Evolutionary conservation across 2,113 vertebrate species (phyloP), one percentile per base, ranked within the genome.

Genomic region (Xyrauchen texanus): DNA sequence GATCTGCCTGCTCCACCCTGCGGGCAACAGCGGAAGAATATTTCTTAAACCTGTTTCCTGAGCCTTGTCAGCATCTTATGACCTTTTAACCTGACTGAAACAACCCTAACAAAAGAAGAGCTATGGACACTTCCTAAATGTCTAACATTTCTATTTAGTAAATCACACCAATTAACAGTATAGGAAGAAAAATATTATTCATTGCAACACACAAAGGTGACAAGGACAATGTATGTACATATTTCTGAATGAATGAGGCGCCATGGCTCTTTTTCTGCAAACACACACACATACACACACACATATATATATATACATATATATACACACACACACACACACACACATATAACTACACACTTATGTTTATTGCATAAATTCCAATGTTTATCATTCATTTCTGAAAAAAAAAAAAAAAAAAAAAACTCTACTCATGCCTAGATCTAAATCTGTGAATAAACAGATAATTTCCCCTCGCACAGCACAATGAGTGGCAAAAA

Each of bases 1-100:
- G 81, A 64, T 95, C 94, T 0, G 95, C 94, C 0, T 83, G 88
- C 62, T 16, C 66, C 49, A 95, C 84, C 83, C 95, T 95, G 81
- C 0, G 3, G 16, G 0, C 60, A 68, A 12, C 46, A 81, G 77
- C 13, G 42, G 70, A 80, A 42, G 49, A 16, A 62, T 60, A 76
- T 68, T 58, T 70, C 82, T 81, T 42, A 80, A 53, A 76, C 61
- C 77, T 87, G 83, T 83, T 85, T 84, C 85, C 83, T 81, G 63
- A 49, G 51, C 13, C 74, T 45, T 78, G 60, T 76, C 74, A 81
- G 34, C 13, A 73, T 68, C 64, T 60, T 53, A 80, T 5, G 5
- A 64, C 46, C 73, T 79, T 34, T 8, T 68, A 60, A 80, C 66
- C 68, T 76, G 46, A 7, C 51, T 73, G 15, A 57, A 58, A 55